Conservation (phyloP, 2,113 vertebrate genomes). For the Piprites chloris region DNA sequence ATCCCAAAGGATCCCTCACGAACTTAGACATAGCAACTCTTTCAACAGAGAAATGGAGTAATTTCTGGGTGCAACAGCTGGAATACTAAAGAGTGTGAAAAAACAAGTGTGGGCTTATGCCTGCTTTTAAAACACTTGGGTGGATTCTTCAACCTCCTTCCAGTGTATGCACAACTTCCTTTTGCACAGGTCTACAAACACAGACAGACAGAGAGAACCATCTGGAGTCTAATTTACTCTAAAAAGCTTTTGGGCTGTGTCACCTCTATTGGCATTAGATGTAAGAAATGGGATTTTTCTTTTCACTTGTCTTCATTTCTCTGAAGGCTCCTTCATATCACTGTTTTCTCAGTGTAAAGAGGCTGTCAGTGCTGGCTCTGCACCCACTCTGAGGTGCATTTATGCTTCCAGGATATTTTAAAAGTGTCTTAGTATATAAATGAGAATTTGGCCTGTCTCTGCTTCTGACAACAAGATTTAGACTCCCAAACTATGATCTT, state of each 20-base stretch:
- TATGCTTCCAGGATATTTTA: not conserved
- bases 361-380: not conserved
- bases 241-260: not conserved
- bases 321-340: not conserved
- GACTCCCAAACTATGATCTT: not conserved
- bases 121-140: not conserved
- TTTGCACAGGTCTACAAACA: not conserved
- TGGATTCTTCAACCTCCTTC: not conserved
- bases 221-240: not conserved
- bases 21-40: not conserved
- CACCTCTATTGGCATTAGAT: not conserved
- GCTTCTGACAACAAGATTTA: slow-evolving; percentile 6
- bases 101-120: not conserved
- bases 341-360: not conserved
- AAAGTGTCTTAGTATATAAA: not conserved
- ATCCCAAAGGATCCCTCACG: not conserved
- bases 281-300: not conserved
- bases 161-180: not conserved
- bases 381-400: not conserved
- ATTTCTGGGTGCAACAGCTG: not conserved
- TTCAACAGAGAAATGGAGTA: not conserved
- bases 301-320: not conserved
- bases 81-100: not conserved
- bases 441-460: slow-evolving; percentile 10
- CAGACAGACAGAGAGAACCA: not conserved